Base-by-base conservation (phyloP, 1,140 invertebrate species). In the Ceratina calcarata region DNA sequence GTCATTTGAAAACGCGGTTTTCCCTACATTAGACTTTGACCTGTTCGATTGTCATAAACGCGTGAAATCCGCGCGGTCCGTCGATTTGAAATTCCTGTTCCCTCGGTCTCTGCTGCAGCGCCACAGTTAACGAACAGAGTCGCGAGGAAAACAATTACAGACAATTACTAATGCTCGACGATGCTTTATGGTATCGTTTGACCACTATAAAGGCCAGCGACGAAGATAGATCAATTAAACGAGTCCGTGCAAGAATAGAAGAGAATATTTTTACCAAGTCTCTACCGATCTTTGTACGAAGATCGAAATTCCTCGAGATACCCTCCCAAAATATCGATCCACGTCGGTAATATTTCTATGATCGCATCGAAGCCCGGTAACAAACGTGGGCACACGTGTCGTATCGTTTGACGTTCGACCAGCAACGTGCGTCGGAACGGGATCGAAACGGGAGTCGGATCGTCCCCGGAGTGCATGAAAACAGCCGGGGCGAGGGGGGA, bases 91-190 rank as follows among this genome's bases (percentile, higher is more conserved):
- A 60, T 60, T 55, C 55, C 68, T 69, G 24, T 58, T 18, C 24
- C 20, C 49, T 58, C 27, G 12, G n/a, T 24, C 20, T 32, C 51
- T 24, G 37, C 18, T 20, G 12, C 32, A 16, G 0, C 22, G 22
- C 12, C 1, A 3, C 37, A 22, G 37, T n/a, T 32, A 20, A 60
- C 24, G 37, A 58, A 51, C 22, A 16, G 32, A 68, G 8, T 76
- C 37, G 55, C 74, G 53, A n/a, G 20, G 37, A 10, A 60, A 76
- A 77, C 65, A 77, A 69, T 77, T 77, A 69, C 16, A 2, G 55
- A 10, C 32, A 68, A 68, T 49, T 58, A 22, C 69, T 77, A 69
- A 76, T 76, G 20, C 18, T 51, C 57, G 12, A 3, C 32, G 45
- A 15, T 8, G 10, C 22, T 73, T 62, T 61, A 49, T 49, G 22